These are phyloP conservation scores for Mylabris sibirica DNA, from an alignment of 2,888 invertebrate species.

Conservation along the genomic window DNA sequence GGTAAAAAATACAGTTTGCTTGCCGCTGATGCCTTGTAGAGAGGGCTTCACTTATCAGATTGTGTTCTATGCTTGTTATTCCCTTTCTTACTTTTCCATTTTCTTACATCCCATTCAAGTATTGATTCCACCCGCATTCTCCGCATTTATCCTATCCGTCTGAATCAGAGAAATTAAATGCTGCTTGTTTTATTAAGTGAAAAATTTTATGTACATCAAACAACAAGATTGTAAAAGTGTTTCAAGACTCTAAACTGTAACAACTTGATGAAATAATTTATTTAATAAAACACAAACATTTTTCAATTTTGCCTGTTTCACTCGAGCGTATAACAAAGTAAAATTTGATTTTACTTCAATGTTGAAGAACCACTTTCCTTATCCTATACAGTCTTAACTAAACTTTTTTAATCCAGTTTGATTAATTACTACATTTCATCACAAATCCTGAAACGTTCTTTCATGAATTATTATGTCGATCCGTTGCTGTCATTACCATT, in stretches of 20 bases:
- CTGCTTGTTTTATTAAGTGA: conserved; percentile 35
- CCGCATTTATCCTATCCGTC: conserved; percentile 22
- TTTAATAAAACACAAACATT: conserved; percentile 22
- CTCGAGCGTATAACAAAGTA: conserved; percentile 26
- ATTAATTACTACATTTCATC: conserved; percentile 48
- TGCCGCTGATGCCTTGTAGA: conserved; percentile 37
- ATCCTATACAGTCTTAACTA: conserved; percentile 35
- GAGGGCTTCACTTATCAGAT: conserved; percentile 51
- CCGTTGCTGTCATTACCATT: conserved; percentile 2
- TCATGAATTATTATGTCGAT: conserved; percentile 43
- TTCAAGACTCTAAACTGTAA: conserved; percentile 16
- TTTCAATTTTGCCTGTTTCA: conserved; percentile 6
- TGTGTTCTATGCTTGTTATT: conserved; percentile 50
- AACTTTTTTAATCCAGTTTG: conserved; percentile 46
- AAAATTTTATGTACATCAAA: conserved; percentile 48
- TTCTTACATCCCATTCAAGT: conserved; percentile 43
- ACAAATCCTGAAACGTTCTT: conserved; percentile 38
- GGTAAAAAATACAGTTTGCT: conserved; percentile 25
- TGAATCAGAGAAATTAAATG: conserved; percentile 20
- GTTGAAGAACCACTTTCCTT: conserved; percentile 23
- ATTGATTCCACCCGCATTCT: conserved; percentile 44
- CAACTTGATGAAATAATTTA: conserved; percentile 36
- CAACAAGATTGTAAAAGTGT: conserved; percentile 25
- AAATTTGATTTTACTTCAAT: conserved; percentile 38
- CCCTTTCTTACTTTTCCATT: conserved; percentile 39